Evolutionary conservation across 2,888 invertebrate genomes (phyloP), one percentile per base, ranked within the genome.

Genomic region (Gerosis bhagava): DNA sequence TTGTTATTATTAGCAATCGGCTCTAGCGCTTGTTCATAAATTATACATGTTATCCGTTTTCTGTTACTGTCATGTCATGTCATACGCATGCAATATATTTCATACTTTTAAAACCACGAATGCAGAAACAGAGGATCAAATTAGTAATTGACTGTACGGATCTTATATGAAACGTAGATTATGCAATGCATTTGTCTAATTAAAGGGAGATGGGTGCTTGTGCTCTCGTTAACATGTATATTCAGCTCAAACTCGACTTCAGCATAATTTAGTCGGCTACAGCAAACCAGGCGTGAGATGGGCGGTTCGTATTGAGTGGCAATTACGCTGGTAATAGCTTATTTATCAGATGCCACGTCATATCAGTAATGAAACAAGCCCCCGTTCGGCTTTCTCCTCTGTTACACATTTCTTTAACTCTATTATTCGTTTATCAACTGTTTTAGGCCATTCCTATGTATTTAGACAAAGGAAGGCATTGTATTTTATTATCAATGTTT

Each of bases 281-380:
- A 45, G 44, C 16, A 28, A 21, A 12, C 28, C 37, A 19, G 37
- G 37, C 45, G 37, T 45, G 59, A 58, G 65, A 62, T 72, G 65
- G 69, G 65, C 65, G 67, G 63, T 60, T 58, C 53, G 56, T 66
- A 63, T 65, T 64, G 64, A 64, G 58, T 68, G 67, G 73, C 69
- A 78, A 83, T 83, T 77, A 80, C 73, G 64, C 54, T 55, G 49
- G 66, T 79, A 81, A 82, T 83, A 72, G 70, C 71, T 75, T 79
- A 68, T 67, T 80, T 83, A 83, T 81, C 80, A 70, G 68, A 70
- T 59, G 65, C 62, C 63, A 64, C 67, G 66, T 74, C 77, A 75
- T 75, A 75, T 72, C 63, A 61, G 62, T 71, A 70, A 73, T 76
- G 69, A 74, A 79, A 75, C 67, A 52, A 61, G 62, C 59, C 61